These are phyloP conservation scores for Laspeyria flexula DNA, from an alignment of 2,888 invertebrate species.

Conservation along the genomic window DNA sequence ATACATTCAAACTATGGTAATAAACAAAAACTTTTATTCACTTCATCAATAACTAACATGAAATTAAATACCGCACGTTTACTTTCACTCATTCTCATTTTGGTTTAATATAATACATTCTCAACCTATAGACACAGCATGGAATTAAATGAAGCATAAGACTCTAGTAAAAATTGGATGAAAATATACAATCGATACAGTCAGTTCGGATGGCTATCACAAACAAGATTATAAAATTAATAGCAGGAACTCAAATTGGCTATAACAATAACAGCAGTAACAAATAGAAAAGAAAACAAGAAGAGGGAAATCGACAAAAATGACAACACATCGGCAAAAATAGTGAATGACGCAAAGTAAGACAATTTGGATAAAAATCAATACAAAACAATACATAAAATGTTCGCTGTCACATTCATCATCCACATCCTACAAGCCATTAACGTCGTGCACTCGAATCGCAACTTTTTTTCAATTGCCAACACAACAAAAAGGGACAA, in stretches of 20 bases:
- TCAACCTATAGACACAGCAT: conserved; percentile 32
- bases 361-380: conserved; percentile 30
- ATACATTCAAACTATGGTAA: conserved; percentile 15
- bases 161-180: conserved; percentile 8
- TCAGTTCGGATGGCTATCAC: conserved; percentile 22
- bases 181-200: conserved; percentile 18
- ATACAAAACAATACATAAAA: conserved; percentile 34
- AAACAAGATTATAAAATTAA: conserved; percentile 30
- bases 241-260: conserved; percentile 33
- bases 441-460: conserved; percentile 45
- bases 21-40: conserved; percentile 18
- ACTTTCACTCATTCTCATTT: conserved; percentile 34
- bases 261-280: conserved; percentile 23
- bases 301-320: conserved; percentile 36
- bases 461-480: conserved; percentile 46
- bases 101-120: conserved; percentile 15
- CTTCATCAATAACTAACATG: conserved; percentile 25
- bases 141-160: conserved; percentile 21
- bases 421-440: conserved; percentile 49
- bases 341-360: conserved; percentile 24
- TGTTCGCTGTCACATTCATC: conserved; percentile 42
- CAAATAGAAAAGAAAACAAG: conserved; percentile 32
- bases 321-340: conserved; percentile 31
- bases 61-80: conserved; percentile 30
- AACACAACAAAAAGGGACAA: conserved; percentile 50